phyloP scores from a whole-genome alignment of 2,888 invertebrate genomes.

The Eudasyphora cyanicolor region DNA sequence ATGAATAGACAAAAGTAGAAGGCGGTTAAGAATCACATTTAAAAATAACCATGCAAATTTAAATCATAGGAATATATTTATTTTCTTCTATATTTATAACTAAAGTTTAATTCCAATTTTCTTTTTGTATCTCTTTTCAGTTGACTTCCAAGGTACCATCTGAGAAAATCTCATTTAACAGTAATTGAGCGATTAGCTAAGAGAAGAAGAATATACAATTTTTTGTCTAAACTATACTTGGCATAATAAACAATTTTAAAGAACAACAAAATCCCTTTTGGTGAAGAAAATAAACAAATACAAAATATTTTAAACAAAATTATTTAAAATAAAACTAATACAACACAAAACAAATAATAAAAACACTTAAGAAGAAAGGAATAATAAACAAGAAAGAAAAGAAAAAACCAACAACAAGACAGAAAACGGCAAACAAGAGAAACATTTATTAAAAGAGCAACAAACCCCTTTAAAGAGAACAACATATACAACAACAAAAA shows the following conservation, averaged over 20 bases:
- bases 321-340: slow-evolving; percentile 20
- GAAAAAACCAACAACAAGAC: slow-evolving; percentile 27
- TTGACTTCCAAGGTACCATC: slow-evolving; percentile 33
- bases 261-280: slow-evolving; percentile 51
- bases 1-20: neutral
- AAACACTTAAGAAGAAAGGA: slow-evolving; percentile 74
- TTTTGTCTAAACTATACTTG: slow-evolving; percentile 52
- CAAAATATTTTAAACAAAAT: slow-evolving; percentile 46
- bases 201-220: slow-evolving; percentile 1
- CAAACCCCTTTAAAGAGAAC: slow-evolving; percentile 21
- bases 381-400: slow-evolving; percentile 62
- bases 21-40: neutral
- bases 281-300: slow-evolving; percentile 51
- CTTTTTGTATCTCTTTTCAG: slow-evolving; percentile 41
- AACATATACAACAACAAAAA: no score
- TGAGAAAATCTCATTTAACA: slow-evolving; percentile 38
- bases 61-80: neutral
- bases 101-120: neutral
- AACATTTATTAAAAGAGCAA: slow-evolving; percentile 35
- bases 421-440: slow-evolving; percentile 57
- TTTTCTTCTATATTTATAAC: neutral
- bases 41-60: neutral
- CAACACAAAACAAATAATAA: slow-evolving; percentile 55
- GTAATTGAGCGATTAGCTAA: slow-evolving; percentile 49
- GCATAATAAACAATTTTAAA: slow-evolving; percentile 51